Evolutionary conservation across 2,888 invertebrate genomes (phyloP).

Genomic region (Lagria hirta): DNA sequence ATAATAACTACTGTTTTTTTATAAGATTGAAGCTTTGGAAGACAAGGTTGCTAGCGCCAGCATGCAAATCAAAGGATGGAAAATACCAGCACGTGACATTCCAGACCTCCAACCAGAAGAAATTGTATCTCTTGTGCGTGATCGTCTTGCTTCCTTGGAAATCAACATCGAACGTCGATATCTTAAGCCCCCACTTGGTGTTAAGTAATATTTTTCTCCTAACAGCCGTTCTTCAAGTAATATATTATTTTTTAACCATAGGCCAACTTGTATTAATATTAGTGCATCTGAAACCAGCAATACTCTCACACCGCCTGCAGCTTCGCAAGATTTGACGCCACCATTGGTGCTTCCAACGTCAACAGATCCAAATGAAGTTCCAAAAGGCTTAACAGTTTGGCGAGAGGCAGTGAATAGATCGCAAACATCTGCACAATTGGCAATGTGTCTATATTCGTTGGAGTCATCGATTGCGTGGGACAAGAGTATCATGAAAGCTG

Average conservation of each 20-base stretch:
- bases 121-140: conserved; percentile 64
- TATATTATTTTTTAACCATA: too few species aligned
- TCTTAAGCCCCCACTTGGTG: conserved; percentile 86
- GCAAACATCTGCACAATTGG: conserved; percentile 85
- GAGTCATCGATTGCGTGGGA: conserved; percentile 97
- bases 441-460: conserved; percentile 85
- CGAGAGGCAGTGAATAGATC: conserved; percentile 83
- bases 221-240: too few species aligned
- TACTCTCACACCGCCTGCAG: too few species aligned
- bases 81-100: conserved; percentile 66
- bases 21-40: conserved; percentile 78
- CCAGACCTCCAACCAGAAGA: conserved; percentile 55
- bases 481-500: conserved; percentile 99
- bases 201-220: conserved; percentile 53
- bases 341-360: conserved; percentile 53
- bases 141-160: conserved; percentile 80
- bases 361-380: conserved; percentile 59
- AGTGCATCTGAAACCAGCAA: conserved; percentile 60
- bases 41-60: conserved; percentile 86
- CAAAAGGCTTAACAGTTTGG: conserved; percentile 84
- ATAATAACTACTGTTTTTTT: neutral
- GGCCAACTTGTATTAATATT: conserved; percentile 29
- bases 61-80: conserved; percentile 91
- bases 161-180: conserved; percentile 91
- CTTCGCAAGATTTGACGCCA: conserved; percentile 64